Evolutionary conservation across 2,113 vertebrate species (phyloP), one percentile per base, ranked within the genome.

Genomic region (Loxodonta africana): DNA sequence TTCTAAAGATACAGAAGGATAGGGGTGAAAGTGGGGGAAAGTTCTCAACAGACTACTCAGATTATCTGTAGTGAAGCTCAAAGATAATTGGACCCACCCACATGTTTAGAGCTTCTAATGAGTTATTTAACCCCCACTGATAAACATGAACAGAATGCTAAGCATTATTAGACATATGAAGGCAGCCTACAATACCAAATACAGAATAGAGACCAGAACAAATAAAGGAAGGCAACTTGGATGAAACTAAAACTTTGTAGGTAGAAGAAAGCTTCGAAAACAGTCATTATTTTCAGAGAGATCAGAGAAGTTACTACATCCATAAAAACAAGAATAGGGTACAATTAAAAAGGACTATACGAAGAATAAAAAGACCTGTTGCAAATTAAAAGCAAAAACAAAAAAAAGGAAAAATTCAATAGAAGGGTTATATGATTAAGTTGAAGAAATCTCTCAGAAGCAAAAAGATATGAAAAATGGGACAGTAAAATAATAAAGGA

Each of bases 1-100:
- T 92, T 90, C 46, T 82, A 83, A 82, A 95, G 90, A 57, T 37
- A 83, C 3, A 65, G 84, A 78, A 30, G 53, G 53, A 60, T 65
- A 37, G 11, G 11, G 77, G 14, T 48, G 25, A n/a, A 20, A 7
- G 28, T 44, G 26, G 26, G 6, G 7, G 46, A 41, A 76, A 77
- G 37, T 83, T 77, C 37, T 30, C 57, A 83, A 76, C 28, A 82
- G 65, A 53, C 48, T 30, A 71, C 20, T 62, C 33, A 48, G 21
- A n/a, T 73, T 51, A 71, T 41, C 46, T 65, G 53, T 18, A 65
- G 17, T 46, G 23, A 81, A 80, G 26, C 30, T 53, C 44, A 74
- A 90, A 96, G 5, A 83, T 20, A 41, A 2, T 6, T 67, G 37
- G 21, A 18, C 18, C 8, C 8, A 81, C 8, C 30, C 25, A 25